Evolutionary conservation across 2,797 vertebrate species (phyloP).

Genomic region (Tarsius wallacei): DNA sequence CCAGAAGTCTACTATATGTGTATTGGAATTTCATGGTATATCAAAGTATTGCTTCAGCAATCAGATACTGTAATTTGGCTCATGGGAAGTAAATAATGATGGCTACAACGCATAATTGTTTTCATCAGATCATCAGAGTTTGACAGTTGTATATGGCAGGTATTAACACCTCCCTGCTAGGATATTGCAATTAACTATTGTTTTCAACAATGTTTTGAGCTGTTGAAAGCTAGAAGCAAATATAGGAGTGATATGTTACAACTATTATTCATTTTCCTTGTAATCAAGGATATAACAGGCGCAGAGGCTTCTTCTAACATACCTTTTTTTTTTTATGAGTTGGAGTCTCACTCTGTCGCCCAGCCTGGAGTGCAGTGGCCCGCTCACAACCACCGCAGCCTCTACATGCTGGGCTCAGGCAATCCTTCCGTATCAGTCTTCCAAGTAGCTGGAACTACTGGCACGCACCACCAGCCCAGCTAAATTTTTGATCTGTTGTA

Average conservation of each 20-base stretch:
- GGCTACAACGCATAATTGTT: conserved; percentile 59
- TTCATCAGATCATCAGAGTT: conserved; percentile 25
- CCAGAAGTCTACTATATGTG: neutral
- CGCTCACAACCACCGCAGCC: no score
- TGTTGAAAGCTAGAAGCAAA: conserved; percentile 53
- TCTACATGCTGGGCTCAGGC: no score
- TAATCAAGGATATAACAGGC: neutral
- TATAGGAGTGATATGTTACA: neutral
- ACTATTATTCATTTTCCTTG: conserved; percentile 39
- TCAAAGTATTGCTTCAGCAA: neutral
- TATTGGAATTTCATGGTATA: neutral
- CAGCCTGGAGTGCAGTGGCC: no score
- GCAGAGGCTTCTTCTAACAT: conserved; percentile 1
- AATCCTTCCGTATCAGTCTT: no score
- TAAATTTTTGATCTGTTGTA: no score
- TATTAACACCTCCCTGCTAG: conserved; percentile 51
- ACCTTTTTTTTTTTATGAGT: conserved; percentile 11
- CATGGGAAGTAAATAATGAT: conserved; percentile 58
- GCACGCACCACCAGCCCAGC: no score
- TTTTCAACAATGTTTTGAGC: conserved; percentile 64
- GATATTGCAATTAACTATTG: conserved; percentile 57
- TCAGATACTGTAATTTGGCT: neutral
- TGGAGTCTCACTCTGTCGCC: neutral
- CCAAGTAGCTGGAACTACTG: no score
- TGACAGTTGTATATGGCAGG: neutral